These are phyloP conservation scores for Caenorhabditis uteleia DNA, from an alignment of 2,888 invertebrate genomes.

Conservation along the genomic window DNA sequence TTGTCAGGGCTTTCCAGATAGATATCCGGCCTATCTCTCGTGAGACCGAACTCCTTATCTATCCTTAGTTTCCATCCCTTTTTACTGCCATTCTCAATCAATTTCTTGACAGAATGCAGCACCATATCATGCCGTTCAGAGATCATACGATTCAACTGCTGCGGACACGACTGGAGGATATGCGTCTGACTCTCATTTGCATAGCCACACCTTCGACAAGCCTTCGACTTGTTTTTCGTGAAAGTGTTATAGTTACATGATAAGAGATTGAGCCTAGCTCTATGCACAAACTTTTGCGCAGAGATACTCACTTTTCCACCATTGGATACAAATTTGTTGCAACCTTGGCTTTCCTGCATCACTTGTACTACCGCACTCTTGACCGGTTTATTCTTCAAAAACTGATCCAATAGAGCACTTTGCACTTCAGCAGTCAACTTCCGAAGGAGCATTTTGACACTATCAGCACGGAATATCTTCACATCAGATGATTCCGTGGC, in stretches of 20 bases:
- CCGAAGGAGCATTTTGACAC: background rate
- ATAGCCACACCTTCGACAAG: background rate
- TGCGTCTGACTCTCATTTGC: slow-evolving; percentile 1
- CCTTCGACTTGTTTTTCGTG: background rate
- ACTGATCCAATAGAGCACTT: background rate
- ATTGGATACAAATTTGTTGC: background rate
- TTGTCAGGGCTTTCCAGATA: background rate
- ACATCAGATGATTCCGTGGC: background rate
- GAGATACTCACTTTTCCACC: slow-evolving; percentile 2
- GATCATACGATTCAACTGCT: background rate
- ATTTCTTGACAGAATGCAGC: background rate
- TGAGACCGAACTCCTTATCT: background rate
- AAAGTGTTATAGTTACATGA: slow-evolving; percentile 1
- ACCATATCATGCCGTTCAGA: slow-evolving; percentile 4
- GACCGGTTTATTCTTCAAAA: background rate
- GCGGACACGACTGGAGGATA: slow-evolving; percentile 4
- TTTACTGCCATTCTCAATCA: background rate
- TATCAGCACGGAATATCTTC: background rate
- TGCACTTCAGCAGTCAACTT: slow-evolving; percentile 2
- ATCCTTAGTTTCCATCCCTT: background rate
- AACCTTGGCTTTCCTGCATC: background rate
- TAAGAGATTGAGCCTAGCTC: slow-evolving; percentile 4
- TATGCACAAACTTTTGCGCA: slow-evolving; percentile 4
- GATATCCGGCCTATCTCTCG: slow-evolving; percentile 1
- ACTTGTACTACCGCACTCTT: background rate